Conservation (phyloP, 2,113 vertebrate species). For the Paracanthobrama guichenoti region DNA sequence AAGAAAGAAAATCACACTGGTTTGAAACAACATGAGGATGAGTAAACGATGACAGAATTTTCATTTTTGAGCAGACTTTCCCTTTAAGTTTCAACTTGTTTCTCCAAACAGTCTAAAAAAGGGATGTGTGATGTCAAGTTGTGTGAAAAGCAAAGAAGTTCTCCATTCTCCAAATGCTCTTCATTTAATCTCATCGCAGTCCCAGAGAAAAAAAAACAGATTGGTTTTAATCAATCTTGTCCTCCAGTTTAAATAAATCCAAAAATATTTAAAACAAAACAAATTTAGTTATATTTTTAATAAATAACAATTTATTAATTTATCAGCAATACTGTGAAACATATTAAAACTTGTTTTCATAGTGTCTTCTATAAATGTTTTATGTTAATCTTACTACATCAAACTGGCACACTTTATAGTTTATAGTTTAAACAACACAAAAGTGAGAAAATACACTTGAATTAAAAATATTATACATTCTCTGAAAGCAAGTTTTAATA, state of each 20-base stretch:
- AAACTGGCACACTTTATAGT: background rate
- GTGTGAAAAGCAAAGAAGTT: background rate
- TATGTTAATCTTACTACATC: background rate
- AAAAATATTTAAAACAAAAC: background rate
- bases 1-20: background rate
- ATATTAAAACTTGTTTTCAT: background rate
- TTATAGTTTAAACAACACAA: background rate
- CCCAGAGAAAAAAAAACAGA: background rate
- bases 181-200: background rate
- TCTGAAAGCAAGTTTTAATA: too few relatives aligned
- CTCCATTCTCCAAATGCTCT: background rate
- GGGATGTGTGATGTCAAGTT: background rate
- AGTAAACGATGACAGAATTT: background rate
- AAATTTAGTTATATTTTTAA: background rate
- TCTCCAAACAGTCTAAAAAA: background rate
- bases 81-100: background rate
- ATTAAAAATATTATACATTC: background rate
- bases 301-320: background rate
- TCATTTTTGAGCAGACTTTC: background rate
- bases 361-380: background rate
- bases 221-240: background rate
- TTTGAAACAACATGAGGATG: background rate
- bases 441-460: background rate
- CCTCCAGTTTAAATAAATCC: background rate
- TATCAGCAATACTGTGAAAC: background rate